A percentile compares a stretch with the other conserved stretches of the same genome.
phyloP scores from a whole-genome alignment of 1,140 invertebrate species.

The Gryllus bimaculatus region DNA sequence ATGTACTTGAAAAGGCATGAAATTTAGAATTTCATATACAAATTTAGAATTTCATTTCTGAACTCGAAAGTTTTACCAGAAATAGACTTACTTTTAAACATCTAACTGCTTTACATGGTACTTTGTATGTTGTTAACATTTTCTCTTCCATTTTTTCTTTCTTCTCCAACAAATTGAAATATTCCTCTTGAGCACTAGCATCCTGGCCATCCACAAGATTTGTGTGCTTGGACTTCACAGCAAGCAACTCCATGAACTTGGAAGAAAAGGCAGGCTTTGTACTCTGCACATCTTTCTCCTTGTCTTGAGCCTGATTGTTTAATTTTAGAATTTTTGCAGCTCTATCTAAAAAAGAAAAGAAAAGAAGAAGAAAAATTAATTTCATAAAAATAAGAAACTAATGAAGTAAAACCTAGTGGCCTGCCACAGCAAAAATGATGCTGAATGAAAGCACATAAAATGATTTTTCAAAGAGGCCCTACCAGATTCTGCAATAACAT shows the following conservation, averaged over 20 bases:
- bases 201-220: constrained; percentile 65
- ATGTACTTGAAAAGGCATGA: no score
- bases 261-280: not conserved
- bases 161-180: constrained; percentile 78
- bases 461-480: no score
- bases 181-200: constrained; percentile 67
- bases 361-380: no score
- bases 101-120: constrained; percentile 75
- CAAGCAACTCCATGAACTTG: constrained; percentile 69
- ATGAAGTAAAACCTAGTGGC: no score
- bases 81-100: constrained; percentile 51
- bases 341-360: not conserved
- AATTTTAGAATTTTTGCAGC: not conserved
- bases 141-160: constrained; percentile 90
- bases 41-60: no score
- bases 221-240: constrained; percentile 63
- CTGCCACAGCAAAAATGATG: no score
- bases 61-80: not conserved
- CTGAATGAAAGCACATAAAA: no score
- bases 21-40: no score
- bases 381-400: not conserved
- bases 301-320: not conserved
- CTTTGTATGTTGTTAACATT: constrained; percentile 74
- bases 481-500: no score
- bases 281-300: not conserved